A percentile compares a stretch with the other conserved stretches of the same genome.
These are phyloP conservation scores for Scolopax mira DNA, from an alignment of 2,113 vertebrate species.

Conservation along the genomic window DNA sequence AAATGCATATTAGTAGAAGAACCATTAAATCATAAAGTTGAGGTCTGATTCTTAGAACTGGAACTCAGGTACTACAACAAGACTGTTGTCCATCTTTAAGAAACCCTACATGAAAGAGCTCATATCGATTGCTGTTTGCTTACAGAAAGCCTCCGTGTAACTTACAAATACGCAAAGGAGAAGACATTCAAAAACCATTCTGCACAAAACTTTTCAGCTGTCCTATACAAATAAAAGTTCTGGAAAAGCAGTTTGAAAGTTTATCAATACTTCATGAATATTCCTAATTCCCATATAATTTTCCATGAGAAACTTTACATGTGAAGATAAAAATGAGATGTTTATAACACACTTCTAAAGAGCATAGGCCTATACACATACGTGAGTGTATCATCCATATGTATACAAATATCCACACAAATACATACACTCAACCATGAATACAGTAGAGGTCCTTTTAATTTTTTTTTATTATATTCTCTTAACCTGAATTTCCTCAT, in stretches of 20 bases:
- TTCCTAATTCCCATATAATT: neutral
- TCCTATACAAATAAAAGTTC: neutral
- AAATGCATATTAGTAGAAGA: neutral
- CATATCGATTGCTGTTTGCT: neutral
- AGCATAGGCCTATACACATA: fast-evolving
- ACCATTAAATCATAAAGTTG: neutral
- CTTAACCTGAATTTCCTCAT: neutral
- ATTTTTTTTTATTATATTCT: too few relatives aligned
- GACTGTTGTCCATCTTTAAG: fast-evolving
- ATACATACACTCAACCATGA: neutral
- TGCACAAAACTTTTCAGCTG: neutral
- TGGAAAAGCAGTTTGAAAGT: neutral
- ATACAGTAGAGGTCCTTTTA: neutral
- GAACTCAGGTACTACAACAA: neutral
- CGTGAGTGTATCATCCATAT: fast-evolving
- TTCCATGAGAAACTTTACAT: neutral
- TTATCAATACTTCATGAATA: neutral
- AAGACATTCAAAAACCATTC: neutral
- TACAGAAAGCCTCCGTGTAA: neutral
- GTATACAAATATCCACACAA: neutral
- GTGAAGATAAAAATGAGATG: neutral
- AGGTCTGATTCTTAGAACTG: neutral
- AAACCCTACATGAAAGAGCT: neutral
- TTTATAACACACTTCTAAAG: neutral
- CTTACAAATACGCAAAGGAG: neutral